A percentile compares a stretch with the other conserved stretches of the same genome.
Evolutionary conservation across 2,888 invertebrate species (phyloP).

Genomic region (Pristionchus entomophagus): DNA sequence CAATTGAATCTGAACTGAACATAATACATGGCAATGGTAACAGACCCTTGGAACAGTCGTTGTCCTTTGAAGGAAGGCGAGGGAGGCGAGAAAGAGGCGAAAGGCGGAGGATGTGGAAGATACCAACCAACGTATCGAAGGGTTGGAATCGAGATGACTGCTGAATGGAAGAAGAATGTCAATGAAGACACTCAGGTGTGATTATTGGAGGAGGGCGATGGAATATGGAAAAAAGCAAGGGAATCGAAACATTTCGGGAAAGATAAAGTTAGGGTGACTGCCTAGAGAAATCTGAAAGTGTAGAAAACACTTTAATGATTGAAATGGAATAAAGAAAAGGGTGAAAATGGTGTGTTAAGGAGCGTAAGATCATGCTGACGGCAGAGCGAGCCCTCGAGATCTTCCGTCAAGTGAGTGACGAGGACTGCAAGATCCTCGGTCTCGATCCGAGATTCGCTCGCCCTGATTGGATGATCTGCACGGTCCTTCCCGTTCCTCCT

Average conservation of each 20-base stretch:
- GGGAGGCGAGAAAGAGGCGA: conserved; percentile 79
- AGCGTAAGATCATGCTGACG: conserved; percentile 92
- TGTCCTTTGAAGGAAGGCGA: conserved; percentile 49
- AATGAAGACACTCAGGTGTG: conserved; percentile 92
- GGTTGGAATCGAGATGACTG: conserved; percentile 91
- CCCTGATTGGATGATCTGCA: conserved; percentile 99
- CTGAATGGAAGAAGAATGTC: conserved; percentile 95
- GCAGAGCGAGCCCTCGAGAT: conserved; percentile 98
- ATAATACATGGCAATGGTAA: background rate
- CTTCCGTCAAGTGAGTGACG: conserved; percentile 92
- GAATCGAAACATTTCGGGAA: no score
- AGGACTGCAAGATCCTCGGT: conserved; percentile 89
- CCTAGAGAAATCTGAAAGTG: no score
- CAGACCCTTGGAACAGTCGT: background rate
- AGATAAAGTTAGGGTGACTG: no score
- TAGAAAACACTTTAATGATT: no score
- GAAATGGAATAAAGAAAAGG: no score
- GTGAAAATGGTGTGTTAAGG: no score
- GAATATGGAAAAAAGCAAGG: no score
- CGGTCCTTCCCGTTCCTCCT: conserved; percentile 96
- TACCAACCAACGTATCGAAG: conserved; percentile 94
- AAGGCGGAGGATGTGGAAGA: conserved; percentile 96
- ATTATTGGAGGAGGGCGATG: no score
- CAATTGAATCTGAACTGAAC: background rate
- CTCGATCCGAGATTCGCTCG: conserved; percentile 92